phyloP scores from a whole-genome alignment of 1,140 invertebrate species.

The Phocides pigmalion region DNA sequence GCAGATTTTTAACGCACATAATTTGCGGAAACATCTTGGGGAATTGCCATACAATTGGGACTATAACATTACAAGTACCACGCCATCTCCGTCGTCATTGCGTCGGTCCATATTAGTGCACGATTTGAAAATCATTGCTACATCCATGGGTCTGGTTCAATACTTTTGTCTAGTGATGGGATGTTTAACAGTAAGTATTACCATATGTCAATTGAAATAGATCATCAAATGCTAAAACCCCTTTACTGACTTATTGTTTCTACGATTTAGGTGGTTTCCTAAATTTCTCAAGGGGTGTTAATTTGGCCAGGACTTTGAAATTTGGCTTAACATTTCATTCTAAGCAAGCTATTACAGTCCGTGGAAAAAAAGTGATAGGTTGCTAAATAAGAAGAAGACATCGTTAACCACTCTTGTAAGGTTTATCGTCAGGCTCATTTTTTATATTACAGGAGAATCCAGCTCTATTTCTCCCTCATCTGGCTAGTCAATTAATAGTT shows the following conservation, averaged over 20 bases:
- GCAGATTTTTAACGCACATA: constrained; percentile 54
- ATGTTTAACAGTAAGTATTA: constrained; percentile 58
- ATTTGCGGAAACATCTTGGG: constrained; percentile 56
- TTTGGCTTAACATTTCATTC: too few species aligned
- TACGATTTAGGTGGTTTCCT: constrained; percentile 3
- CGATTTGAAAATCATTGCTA: constrained; percentile 62
- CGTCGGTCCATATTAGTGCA: constrained; percentile 51
- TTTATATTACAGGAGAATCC: constrained; percentile 62
- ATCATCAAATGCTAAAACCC: background rate
- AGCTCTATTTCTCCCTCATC: constrained; percentile 60
- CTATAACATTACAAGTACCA: constrained; percentile 3
- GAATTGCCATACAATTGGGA: constrained; percentile 31
- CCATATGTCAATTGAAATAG: background rate
- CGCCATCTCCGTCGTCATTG: constrained; percentile 1
- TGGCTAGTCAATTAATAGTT: constrained; percentile 51
- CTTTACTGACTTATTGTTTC: too few species aligned
- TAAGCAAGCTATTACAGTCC: too few species aligned
- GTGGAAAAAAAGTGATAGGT: too few species aligned
- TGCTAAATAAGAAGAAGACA: too few species aligned
- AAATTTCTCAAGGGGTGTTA: too few species aligned
- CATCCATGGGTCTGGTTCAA: constrained; percentile 60
- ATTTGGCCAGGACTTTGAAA: too few species aligned
- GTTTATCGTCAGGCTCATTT: too few species aligned
- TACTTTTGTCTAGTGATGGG: constrained; percentile 58
- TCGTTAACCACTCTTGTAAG: too few species aligned